phyloP scores from a whole-genome alignment of 2,888 invertebrate genomes.

The Glomeris marginata region DNA sequence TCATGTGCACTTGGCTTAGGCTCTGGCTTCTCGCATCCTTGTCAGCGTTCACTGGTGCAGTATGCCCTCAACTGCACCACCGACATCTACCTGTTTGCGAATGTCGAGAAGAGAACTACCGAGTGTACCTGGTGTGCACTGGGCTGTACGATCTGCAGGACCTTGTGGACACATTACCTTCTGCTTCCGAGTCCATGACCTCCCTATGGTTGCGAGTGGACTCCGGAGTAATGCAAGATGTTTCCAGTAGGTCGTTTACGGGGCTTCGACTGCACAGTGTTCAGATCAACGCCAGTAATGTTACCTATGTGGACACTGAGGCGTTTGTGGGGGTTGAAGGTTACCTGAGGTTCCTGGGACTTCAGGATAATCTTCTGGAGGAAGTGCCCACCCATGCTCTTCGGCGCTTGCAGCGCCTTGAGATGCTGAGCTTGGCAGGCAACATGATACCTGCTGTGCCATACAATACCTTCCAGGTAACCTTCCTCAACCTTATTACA shows the following conservation, averaged over 20 bases:
- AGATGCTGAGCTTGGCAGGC: conserved; percentile 65
- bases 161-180: neutral
- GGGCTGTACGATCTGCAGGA: neutral
- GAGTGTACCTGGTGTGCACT: conserved; percentile 2
- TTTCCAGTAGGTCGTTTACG: conserved; percentile 7
- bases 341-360: conserved; percentile 55
- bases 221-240: conserved; percentile 5
- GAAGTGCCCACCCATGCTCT: conserved; percentile 25
- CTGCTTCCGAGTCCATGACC: neutral
- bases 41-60: too few relatives aligned
- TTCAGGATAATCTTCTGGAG: conserved; percentile 73
- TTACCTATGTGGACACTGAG: conserved; percentile 40
- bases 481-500: conserved; percentile 42
- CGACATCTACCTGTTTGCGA: neutral
- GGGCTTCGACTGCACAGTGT: conserved; percentile 8
- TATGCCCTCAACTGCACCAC: too few relatives aligned
- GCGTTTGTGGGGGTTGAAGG: conserved; percentile 57
- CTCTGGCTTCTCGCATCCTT: too few relatives aligned
- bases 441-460: conserved; percentile 58
- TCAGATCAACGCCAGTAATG: conserved; percentile 15
- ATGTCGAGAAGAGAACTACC: conserved; percentile 1
- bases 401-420: conserved; percentile 32
- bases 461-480: conserved; percentile 52
- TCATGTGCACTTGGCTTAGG: too few relatives aligned
- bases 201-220: conserved; percentile 8